phyloP scores from a whole-genome alignment of 2,888 invertebrate genomes.

The Tenthredo amoena region DNA sequence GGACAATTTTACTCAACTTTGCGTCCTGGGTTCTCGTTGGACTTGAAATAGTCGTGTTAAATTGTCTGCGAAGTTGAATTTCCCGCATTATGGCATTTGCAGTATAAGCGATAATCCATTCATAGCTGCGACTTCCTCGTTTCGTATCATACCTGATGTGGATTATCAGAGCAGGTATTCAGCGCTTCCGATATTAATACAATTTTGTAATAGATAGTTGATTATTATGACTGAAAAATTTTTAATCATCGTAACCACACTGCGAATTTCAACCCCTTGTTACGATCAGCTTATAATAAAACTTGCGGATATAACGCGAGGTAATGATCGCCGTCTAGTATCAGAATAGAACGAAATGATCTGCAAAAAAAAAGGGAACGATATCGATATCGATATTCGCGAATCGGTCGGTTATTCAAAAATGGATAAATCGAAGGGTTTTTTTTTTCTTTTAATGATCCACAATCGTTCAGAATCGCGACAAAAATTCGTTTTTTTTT shows the following conservation, averaged over 20 bases:
- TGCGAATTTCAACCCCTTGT: neutral
- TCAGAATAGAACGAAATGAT: neutral
- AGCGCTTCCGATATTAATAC: neutral
- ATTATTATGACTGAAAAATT: neutral
- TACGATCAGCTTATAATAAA: neutral
- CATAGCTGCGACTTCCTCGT: neutral
- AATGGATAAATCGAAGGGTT: no score
- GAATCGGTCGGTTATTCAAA: no score
- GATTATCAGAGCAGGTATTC: neutral
- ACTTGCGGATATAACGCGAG: neutral
- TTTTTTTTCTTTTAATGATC: neutral
- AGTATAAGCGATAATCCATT: neutral
- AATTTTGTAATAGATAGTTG: neutral
- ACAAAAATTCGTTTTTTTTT: no score
- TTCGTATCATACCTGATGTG: neutral
- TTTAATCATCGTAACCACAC: neutral
- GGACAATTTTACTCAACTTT: constrained; percentile 61
- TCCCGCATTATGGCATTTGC: neutral
- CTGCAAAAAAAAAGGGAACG: neutral
- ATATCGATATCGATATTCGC: no score
- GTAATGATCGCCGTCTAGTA: no score
- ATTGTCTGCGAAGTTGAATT: constrained; percentile 19
- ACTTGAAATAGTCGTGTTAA: constrained; percentile 62
- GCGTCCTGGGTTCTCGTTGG: constrained; percentile 57
- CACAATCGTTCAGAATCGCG: neutral